Evolutionary conservation across 2,888 invertebrate genomes (phyloP).

Genomic region (Patella depressa): DNA sequence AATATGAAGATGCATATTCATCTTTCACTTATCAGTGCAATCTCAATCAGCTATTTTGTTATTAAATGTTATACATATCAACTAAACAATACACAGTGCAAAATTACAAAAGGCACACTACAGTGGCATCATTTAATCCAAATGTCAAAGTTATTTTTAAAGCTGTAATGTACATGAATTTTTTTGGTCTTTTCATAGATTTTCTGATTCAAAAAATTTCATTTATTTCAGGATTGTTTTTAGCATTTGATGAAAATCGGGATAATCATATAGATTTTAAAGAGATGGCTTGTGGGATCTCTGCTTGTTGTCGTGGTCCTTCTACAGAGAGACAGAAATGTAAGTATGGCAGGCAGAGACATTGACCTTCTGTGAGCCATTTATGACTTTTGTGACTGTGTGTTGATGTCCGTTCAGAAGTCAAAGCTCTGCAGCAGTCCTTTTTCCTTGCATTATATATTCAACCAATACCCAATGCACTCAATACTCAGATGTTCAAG

Average conservation of each 20-base stretch:
- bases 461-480: neutral
- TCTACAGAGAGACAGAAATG: conserved; percentile 89
- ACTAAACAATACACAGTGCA: no score
- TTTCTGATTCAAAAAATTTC: neutral
- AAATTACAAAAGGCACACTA: no score
- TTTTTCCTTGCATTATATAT: neutral
- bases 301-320: conserved; percentile 92
- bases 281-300: conserved; percentile 94
- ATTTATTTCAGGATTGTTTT: conserved; percentile 73
- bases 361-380: neutral
- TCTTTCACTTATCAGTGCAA: no score
- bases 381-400: neutral
- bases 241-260: conserved; percentile 91
- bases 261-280: conserved; percentile 95
- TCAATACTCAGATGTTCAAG: no score
- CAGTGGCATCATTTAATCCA: no score
- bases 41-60: no score
- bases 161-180: no score
- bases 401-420: neutral
- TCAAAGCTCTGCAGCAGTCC: neutral
- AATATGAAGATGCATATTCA: no score
- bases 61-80: no score
- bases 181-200: no score
- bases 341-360: conserved; percentile 71
- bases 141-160: no score